These are phyloP conservation scores for Corythornis cristatus DNA, from an alignment of 2,113 vertebrate genomes.

Conservation along the genomic window DNA sequence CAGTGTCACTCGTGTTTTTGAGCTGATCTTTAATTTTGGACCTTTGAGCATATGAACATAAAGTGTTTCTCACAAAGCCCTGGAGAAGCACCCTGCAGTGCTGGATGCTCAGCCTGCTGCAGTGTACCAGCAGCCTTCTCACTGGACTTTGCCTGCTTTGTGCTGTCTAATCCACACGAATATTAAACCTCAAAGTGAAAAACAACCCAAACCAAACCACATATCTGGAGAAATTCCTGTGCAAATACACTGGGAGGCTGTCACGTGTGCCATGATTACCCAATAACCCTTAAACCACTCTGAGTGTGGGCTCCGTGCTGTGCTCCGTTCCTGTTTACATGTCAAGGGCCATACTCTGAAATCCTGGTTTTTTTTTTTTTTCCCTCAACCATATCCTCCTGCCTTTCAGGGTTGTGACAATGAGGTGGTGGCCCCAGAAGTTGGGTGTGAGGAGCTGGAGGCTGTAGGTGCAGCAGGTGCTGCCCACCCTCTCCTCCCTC, in stretches of 20 bases:
- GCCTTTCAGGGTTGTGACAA: rapidly evolving
- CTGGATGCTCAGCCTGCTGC: rapidly evolving
- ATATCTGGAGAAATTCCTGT: neutral
- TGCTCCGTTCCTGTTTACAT: rapidly evolving
- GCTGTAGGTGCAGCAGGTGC: neutral
- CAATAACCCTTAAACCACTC: neutral
- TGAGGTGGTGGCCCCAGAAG: neutral
- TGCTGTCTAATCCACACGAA: neutral
- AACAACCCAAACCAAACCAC: neutral
- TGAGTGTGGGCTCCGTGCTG: neutral
- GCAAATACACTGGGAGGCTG: neutral
- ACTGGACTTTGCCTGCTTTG: neutral
- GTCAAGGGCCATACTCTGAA: neutral
- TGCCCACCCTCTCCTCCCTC: neutral
- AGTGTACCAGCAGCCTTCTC: neutral
- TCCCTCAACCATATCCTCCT: neutral
- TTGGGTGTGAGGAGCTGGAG: neutral
- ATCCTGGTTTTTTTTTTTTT: neutral
- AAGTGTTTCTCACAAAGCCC: neutral
- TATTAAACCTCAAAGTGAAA: neutral
- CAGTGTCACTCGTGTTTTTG: neutral
- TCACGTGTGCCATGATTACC: neutral
- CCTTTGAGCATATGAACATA: neutral
- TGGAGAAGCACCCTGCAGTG: neutral
- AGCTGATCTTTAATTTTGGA: neutral